Percentiles rank a stretch among this genome's conserved stretches.
phyloP scores from a whole-genome alignment of 2,888 invertebrate species.

The Melikaiella ostensackeni region DNA sequence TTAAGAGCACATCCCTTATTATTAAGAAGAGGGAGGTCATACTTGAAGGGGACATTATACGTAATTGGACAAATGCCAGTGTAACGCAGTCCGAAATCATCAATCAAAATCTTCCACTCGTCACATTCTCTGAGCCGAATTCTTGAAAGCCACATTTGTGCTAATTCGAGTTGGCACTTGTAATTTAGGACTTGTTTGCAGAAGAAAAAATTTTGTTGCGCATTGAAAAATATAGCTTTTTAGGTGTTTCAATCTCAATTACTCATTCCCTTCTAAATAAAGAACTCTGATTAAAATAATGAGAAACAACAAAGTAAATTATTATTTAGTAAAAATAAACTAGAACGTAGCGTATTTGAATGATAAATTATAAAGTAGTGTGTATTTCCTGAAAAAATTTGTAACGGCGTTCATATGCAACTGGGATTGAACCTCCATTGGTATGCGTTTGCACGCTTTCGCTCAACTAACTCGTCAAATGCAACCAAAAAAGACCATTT shows the following conservation, averaged over 20 bases:
- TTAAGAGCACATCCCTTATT: conserved; percentile 12
- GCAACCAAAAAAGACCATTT: too few relatives aligned
- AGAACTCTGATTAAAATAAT: neutral
- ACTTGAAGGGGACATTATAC: conserved; percentile 11
- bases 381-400: neutral
- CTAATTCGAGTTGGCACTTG: neutral
- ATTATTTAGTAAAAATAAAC: neutral
- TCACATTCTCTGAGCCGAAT: neutral
- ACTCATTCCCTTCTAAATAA: too few relatives aligned
- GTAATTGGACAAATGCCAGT: conserved; percentile 28
- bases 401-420: too few relatives aligned
- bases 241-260: too few relatives aligned
- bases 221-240: too few relatives aligned
- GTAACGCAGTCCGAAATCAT: conserved; percentile 33
- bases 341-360: neutral
- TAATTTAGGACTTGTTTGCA: neutral
- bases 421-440: too few relatives aligned
- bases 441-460: too few relatives aligned
- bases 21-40: conserved; percentile 17
- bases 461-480: too few relatives aligned
- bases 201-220: neutral
- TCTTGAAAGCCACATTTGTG: neutral
- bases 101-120: conserved; percentile 28
- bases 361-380: neutral
- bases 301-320: neutral